Evolutionary conservation across 2,797 vertebrate genomes (phyloP).

Genomic region (Emydoidea blandingii): DNA sequence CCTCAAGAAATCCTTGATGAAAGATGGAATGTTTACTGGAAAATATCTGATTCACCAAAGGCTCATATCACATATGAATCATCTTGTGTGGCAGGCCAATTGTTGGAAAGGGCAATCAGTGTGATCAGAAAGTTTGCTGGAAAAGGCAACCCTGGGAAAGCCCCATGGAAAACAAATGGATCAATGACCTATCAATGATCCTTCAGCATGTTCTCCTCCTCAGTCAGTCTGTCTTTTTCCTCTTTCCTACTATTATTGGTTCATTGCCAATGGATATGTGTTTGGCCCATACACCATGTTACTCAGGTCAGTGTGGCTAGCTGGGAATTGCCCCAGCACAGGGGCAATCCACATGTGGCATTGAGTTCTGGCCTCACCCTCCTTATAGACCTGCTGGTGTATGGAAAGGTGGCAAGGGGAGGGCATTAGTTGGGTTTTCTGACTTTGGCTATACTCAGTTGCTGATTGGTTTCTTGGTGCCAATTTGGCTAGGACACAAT

Average conservation of each 20-base stretch:
- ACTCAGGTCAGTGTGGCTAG: not conserved
- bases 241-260: not conserved
- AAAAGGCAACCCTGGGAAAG: slow-evolving; percentile 37
- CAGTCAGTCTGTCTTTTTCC: not conserved
- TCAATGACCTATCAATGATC: not conserved
- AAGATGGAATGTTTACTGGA: slow-evolving; percentile 27
- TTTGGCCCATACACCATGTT: accelerated
- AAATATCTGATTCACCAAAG: slow-evolving; percentile 31
- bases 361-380: not conserved
- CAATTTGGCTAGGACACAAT: not conserved
- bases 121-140: slow-evolving; percentile 9
- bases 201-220: not conserved
- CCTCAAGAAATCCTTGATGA: slow-evolving; percentile 39
- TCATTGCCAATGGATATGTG: not conserved
- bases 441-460: not conserved
- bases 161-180: not conserved
- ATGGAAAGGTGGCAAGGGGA: not conserved
- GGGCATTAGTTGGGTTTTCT: not conserved
- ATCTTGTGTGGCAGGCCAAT: not conserved
- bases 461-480: not conserved
- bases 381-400: not conserved
- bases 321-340: not conserved
- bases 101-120: slow-evolving; percentile 31
- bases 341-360: not conserved
- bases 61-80: slow-evolving; percentile 4